These are phyloP conservation scores for Cheilosia grossa DNA, from an alignment of 2,888 invertebrate genomes.

Conservation along the genomic window DNA sequence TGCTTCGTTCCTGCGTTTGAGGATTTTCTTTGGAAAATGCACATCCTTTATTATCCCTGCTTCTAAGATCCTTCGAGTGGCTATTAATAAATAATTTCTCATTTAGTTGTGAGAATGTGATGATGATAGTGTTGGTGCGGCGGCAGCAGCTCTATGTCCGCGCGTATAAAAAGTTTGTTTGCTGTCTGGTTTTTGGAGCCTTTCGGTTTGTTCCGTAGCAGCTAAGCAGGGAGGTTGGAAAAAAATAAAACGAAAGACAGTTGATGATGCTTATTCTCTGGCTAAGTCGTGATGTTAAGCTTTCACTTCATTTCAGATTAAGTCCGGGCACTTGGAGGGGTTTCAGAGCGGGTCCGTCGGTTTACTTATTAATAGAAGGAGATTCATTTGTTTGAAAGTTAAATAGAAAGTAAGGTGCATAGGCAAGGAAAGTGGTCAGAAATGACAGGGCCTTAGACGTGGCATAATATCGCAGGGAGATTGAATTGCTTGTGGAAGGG, in stretches of 20 bases:
- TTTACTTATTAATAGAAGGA: slow-evolving; percentile 56
- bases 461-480: no score
- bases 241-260: slow-evolving; percentile 36
- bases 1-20: slow-evolving; percentile 43
- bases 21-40: slow-evolving; percentile 56
- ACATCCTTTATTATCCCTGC: slow-evolving; percentile 71
- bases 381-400: slow-evolving; percentile 50
- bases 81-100: slow-evolving; percentile 75
- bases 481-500: no score
- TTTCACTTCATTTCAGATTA: slow-evolving; percentile 75
- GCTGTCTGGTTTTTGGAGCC: slow-evolving; percentile 60
- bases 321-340: slow-evolving; percentile 40
- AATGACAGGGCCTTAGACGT: no score
- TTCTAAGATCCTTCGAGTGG: slow-evolving; percentile 73
- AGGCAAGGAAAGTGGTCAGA: no score
- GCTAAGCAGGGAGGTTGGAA: slow-evolving; percentile 43
- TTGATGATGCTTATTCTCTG: slow-evolving; percentile 74
- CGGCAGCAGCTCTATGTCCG: slow-evolving; percentile 37
- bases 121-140: slow-evolving; percentile 22
- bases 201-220: slow-evolving; percentile 52
- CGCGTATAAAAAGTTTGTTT: slow-evolving; percentile 67
- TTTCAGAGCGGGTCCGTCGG: not conserved
- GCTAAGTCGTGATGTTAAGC: slow-evolving; percentile 73
- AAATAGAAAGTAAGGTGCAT: slow-evolving; percentile 31
- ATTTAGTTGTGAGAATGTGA: slow-evolving; percentile 63